phyloP scores from a whole-genome alignment of 1,140 invertebrate species.

The Kradibia gibbosae region DNA sequence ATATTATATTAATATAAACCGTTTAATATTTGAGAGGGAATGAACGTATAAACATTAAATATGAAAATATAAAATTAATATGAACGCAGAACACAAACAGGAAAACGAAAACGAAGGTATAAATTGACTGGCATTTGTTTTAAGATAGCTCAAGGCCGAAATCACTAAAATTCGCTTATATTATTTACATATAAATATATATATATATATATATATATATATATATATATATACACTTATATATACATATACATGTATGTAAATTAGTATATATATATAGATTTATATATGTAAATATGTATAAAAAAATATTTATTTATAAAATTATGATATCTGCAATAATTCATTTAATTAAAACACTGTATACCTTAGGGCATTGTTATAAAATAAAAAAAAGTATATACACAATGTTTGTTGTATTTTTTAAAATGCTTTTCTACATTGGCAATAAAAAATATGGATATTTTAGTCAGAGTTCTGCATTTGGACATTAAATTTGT shows the following conservation, averaged over 20 bases:
- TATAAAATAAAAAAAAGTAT: too few species aligned
- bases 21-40: not conserved
- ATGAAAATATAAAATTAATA: not conserved
- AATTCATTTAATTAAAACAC: not conserved
- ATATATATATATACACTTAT: not conserved
- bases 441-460: not conserved
- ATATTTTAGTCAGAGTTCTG: not conserved
- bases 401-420: too few species aligned
- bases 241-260: too few species aligned
- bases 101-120: not conserved
- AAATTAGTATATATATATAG: too few species aligned
- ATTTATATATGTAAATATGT: not conserved
- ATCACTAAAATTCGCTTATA: not conserved
- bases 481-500: not conserved
- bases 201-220: too few species aligned
- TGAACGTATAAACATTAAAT: too few species aligned
- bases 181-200: too few species aligned
- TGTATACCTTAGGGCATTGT: too few species aligned
- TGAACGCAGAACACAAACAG: not conserved
- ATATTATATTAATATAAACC: not conserved
- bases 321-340: not conserved
- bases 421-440: not conserved
- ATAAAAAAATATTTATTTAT: not conserved
- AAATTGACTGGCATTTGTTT: slow-evolving; percentile 11
- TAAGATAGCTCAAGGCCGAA: not conserved